These are phyloP conservation scores for Semibalanus balanoides DNA, from an alignment of 1,140 invertebrate genomes.

Conservation along the genomic window DNA sequence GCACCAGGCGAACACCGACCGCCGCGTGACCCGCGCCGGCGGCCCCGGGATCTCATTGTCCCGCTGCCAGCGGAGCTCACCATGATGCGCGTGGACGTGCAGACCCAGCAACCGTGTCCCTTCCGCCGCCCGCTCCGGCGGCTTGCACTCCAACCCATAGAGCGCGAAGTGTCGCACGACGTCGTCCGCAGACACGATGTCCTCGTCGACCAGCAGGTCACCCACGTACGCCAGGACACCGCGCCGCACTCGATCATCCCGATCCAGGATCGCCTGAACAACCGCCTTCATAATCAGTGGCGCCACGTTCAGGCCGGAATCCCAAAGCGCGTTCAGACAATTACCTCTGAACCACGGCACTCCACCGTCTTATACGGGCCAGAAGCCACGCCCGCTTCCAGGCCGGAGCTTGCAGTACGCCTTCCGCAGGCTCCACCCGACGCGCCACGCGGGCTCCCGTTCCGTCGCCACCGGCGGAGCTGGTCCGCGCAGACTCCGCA, in stretches of 20 bases:
- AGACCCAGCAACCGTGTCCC: not conserved
- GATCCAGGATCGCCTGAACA: not conserved
- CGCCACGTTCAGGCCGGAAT: constrained; percentile 4
- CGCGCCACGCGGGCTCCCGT: too few species aligned
- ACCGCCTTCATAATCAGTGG: constrained; percentile 9
- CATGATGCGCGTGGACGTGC: not conserved
- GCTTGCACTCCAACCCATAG: constrained; percentile 4
- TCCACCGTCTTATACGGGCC: too few species aligned
- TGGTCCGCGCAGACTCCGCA: too few species aligned
- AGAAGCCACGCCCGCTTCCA: too few species aligned
- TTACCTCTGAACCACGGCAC: too few species aligned
- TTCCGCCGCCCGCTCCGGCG: not conserved
- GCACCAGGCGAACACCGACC: not conserved
- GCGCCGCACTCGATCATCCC: too few species aligned
- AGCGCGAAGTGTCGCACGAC: not conserved
- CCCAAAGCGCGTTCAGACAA: too few species aligned
- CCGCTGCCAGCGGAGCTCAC: constrained; percentile 1
- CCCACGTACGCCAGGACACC: constrained; percentile 1
- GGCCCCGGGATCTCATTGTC: not conserved
- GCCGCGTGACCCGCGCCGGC: not conserved
- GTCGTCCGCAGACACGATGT: not conserved
- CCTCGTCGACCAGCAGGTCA: constrained; percentile 9
- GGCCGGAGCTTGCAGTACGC: too few species aligned
- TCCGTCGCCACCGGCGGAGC: too few species aligned
- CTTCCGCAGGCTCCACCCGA: too few species aligned